Base-by-base conservation (phyloP, 2,113 vertebrate species). In the Mus musculus region DNA sequence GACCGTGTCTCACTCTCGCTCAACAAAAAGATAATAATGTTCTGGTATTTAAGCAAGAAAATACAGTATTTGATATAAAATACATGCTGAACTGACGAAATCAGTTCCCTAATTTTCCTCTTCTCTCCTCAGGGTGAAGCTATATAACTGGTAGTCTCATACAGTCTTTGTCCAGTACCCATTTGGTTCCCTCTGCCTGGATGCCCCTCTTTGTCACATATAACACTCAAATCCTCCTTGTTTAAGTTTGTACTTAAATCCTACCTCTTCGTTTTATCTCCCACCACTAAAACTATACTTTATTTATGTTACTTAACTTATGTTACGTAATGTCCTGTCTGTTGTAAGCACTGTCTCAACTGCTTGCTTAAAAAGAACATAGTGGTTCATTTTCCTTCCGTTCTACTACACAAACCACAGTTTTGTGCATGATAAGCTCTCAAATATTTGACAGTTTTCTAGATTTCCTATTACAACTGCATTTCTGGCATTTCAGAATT, bases 401-500 rank as follows among this genome's bases (percentile, higher is more conserved):
- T 24, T 69, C n/a, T 46, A 13, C 39, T 33, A 89, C 52, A 88
- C 52, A 76, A 61, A 75, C 52, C 72, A 76, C 12, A 42, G 71
- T 46, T 76, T 46, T 76, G 26, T 1, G 46, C 26, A 77, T 16
- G 75, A 28, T 59, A 89, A 89, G 7, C n/a, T 75, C 28, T 76
- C 39, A 63, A 76, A 76, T 63, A 89, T 63, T 61, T 75, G 71
- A 73, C 52, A 76, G 16, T 63, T 33, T 46, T 63, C 54, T 46
- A 71, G 81, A 93, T 76, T 28, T 90, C 69, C 69, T 9, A 26
- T 95, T 93, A 89, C 3, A 12, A 80, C 10, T 85, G 22, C 7
- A 61, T 69, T 95, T 36, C 33, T 75, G 39, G 33, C 33, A 94
- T 94, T 95, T 95, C 76, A 72, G 1, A 14, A 84, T 63, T 91